Evolutionary conservation across 1,140 invertebrate genomes (phyloP), one percentile per base, ranked within the genome.

Genomic region (Hyphantria cunea): DNA sequence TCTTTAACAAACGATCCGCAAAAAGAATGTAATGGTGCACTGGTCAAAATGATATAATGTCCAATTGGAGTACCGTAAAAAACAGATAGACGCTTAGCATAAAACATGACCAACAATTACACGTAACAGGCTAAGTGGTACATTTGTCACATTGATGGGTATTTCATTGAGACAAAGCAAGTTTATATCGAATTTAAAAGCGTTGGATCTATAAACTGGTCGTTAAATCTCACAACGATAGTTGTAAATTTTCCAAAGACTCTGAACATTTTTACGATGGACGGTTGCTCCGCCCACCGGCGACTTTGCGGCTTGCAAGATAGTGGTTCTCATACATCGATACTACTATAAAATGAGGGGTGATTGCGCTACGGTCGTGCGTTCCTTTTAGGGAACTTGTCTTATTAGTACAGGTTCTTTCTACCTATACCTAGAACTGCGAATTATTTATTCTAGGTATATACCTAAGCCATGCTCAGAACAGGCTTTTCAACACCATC

Each of bases 171-270:
- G 78, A 80, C 80, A 83, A 78, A 84, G 72, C 76, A 77, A 77
- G 68, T 84, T 80, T 77, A 84, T 75, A 83, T 73, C 74, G 80
- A 76, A 79, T 84, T 86, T 86, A 76, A 84, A 89, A 83, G 84
- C 76, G 73, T 71, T 64, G 72, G 74, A 83, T 84, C 84, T 86
- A 86, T 89, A 87, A 87, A 89, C 84, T 84, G 83, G 54, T 84
- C 82, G 86, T 89, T 89, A 89, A 89, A 89, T 89, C 84, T 87
- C 81, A 72, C 73, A 65, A 69, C 78, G 78, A 84, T 85, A 82
- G 84, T 82, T 84, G 84, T 89, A 89, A 89, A 89, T 89, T 83
- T 84, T 72, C 80, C 64, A 71, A 77, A 68, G 77, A 83, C 72
- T 81, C 64, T 72, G 17, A 76, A 68, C 69, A 78, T 72, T 83